phyloP scores from a whole-genome alignment of 2,113 vertebrate species.

The Amazona vittata region DNA sequence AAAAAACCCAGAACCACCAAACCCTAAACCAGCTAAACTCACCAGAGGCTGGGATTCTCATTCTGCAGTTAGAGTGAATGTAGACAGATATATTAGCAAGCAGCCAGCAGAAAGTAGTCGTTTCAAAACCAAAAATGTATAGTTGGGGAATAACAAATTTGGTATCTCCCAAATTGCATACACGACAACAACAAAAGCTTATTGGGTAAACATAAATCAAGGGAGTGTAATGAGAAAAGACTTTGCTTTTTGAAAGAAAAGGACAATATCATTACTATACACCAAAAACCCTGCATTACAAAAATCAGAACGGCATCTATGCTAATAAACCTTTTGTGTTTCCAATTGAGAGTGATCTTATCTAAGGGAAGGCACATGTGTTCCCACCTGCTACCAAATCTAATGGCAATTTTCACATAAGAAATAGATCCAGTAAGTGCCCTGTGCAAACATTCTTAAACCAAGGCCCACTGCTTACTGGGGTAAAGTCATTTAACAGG shows the following conservation, averaged over 20 bases:
- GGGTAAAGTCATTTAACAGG: neutral
- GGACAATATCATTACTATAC: neutral
- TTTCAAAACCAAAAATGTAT: neutral
- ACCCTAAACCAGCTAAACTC: neutral
- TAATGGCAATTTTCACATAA: neutral
- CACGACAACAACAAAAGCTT: neutral
- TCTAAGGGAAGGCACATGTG: neutral
- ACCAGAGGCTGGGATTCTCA: neutral
- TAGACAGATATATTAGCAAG: neutral
- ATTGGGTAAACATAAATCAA: neutral
- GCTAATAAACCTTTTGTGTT: neutral
- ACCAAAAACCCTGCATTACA: accelerated
- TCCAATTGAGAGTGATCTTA: neutral
- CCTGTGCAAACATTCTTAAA: neutral
- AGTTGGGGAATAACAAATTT: neutral
- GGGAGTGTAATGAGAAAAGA: neutral
- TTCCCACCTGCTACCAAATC: neutral
- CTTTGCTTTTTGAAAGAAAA: neutral
- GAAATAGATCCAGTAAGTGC: neutral
- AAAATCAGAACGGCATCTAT: neutral
- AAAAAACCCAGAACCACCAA: neutral
- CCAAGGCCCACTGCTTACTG: neutral
- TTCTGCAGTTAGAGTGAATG: neutral
- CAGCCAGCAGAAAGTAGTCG: neutral
- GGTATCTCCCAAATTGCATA: neutral